Base-by-base conservation (phyloP, 2,888 invertebrate species). In the Coleophora deauratella region DNA sequence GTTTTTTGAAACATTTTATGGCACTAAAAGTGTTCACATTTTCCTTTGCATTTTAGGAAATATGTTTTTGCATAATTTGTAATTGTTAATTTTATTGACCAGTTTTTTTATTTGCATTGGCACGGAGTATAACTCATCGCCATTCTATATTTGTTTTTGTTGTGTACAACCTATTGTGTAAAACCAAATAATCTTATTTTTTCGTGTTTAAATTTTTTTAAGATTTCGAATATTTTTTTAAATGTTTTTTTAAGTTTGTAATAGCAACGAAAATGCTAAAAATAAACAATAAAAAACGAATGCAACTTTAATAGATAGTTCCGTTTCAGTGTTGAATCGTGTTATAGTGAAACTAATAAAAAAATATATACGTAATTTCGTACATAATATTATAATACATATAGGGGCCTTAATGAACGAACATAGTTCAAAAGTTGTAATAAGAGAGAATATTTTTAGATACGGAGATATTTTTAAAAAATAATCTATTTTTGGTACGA, bases 401-500 rank as follows among this genome's bases (percentile, higher is more conserved):
- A 54, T 73, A 74, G 76, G 76, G 79, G 79, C 80, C 84, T 80
- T 82, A 66, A 62, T 50, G 51, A 67, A 66, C 62, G 59, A 55
- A 52, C 60, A 21, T 59, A 67, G 66, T 65, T 69, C 64, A 59
- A 66, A 65, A 35, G 11, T 61, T 63, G 59, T 65, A 66, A 62
- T 55, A 32, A 40, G 52, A 60, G 59, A 57, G 51, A 62, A 71
- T 62, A 59, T 68, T 69, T 74, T 75, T 72, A 72, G 67, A 72
- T 77, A 70, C 62, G 62, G 68, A 72, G 66, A 66, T 68, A 71
- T 71, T 65, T 56, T 66, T 65, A 3, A 66, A 58, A 73, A 72
- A 65, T 57, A 65, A 74, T 77, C 73, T 84, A 84, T 84, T 82
- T 80, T 84, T 84, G 81, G 81, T 82, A 84, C 74, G 72, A 68